Percentiles rank a stretch among this genome's conserved stretches.
phyloP scores from a whole-genome alignment of 1,140 invertebrate genomes.

The Eciton burchellii region DNA sequence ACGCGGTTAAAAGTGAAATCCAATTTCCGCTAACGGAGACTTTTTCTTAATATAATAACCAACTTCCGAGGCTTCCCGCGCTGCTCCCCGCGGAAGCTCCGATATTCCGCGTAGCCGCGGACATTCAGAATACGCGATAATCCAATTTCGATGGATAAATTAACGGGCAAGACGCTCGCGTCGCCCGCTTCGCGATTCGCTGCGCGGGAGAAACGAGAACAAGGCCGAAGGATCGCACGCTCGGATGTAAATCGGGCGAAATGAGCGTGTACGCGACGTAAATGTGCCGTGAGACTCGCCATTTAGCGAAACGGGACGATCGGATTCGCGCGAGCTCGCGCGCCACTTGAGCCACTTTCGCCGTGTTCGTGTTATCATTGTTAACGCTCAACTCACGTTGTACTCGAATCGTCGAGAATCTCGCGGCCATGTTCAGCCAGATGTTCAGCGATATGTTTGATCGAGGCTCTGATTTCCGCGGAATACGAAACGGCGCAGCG shows the following conservation, averaged over 20 bases:
- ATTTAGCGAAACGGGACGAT: conserved; percentile 7
- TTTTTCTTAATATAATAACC: conserved; percentile 63
- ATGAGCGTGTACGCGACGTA: conserved; percentile 17
- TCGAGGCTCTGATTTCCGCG: conserved; percentile 39
- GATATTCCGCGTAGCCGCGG: conserved; percentile 42
- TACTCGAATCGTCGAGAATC: conserved; percentile 16
- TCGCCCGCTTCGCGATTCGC: conserved; percentile 50
- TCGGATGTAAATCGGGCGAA: conserved; percentile 18
- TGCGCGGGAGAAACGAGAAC: conserved; percentile 5
- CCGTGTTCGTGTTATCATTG: not conserved
- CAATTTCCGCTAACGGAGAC: conserved; percentile 62
- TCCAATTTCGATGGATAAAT: conserved; percentile 57
- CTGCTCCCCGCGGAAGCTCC: conserved; percentile 26
- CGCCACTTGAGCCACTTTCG: not conserved
- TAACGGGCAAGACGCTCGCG: conserved; percentile 44
- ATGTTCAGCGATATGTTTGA: conserved; percentile 45
- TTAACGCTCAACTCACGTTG: not conserved
- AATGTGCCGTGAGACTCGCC: conserved; percentile 23
- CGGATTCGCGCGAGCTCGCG: not conserved
- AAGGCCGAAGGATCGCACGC: not conserved
- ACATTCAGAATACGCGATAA: conserved; percentile 59
- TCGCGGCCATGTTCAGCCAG: not conserved
- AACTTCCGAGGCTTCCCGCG: conserved; percentile 48
- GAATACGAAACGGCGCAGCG: conserved; percentile 36
- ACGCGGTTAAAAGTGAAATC: conserved; percentile 67